Conservation (phyloP, 2,888 invertebrate genomes). For the Pachliopta kotzebuea region DNA sequence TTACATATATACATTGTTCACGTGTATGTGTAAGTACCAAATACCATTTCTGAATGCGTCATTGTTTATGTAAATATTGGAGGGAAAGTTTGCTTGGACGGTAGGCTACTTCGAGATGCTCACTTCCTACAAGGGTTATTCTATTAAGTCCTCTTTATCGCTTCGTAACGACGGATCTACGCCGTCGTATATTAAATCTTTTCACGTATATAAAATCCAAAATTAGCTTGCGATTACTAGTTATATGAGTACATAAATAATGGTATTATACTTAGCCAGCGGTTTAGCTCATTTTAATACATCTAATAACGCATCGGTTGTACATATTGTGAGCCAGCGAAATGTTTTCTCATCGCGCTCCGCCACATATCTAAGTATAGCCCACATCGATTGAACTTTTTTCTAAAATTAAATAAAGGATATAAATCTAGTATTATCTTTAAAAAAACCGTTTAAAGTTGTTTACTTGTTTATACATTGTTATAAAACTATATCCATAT, state of each 20-base stretch:
- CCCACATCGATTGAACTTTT: constrained; percentile 62
- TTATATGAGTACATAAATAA: constrained; percentile 56
- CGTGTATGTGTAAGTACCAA: constrained; percentile 20
- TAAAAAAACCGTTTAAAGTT: constrained; percentile 69
- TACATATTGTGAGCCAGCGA: constrained; percentile 61
- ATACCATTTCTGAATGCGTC: constrained; percentile 47
- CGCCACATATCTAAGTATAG: constrained; percentile 76
- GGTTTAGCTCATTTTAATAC: constrained; percentile 17
- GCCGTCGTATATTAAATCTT: constrained; percentile 58
- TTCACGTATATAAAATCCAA: constrained; percentile 64
- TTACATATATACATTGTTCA: constrained; percentile 24
- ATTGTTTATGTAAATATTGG: constrained; percentile 69
- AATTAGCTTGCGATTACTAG: constrained; percentile 74
- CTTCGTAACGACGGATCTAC: constrained; percentile 68
- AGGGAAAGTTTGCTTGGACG: constrained; percentile 66
- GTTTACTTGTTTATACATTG: constrained; percentile 80
- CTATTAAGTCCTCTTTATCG: constrained; percentile 73
- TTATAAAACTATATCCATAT: constrained; percentile 76
- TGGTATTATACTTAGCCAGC: constrained; percentile 28
- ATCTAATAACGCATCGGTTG: constrained; percentile 47
- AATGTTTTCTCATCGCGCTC: constrained; percentile 61
- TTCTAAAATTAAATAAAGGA: constrained; percentile 69
- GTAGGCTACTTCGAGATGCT: constrained; percentile 74
- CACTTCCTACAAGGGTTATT: constrained; percentile 77
- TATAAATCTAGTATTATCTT: constrained; percentile 63